Evolutionary conservation across 2,888 invertebrate genomes (phyloP).

Genomic region (Lycophotia porphyrea): DNA sequence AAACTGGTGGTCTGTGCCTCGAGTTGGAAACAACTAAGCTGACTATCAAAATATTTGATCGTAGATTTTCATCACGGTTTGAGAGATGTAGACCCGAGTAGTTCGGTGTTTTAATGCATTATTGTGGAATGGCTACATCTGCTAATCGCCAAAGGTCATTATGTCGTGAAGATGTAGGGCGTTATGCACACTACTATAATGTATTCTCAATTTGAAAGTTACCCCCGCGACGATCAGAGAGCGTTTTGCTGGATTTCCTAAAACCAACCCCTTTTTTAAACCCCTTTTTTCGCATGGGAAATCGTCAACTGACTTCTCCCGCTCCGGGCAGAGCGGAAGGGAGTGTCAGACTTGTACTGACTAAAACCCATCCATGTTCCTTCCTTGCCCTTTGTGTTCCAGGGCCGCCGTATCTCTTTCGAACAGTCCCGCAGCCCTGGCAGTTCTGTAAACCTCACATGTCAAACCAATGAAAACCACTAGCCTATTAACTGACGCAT

Average conservation of each 20-base stretch:
- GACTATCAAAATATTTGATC: slow-evolving; percentile 6
- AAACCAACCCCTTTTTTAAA: too few species aligned
- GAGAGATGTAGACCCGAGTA: background rate
- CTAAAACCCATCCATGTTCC: too few species aligned
- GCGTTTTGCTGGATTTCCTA: background rate
- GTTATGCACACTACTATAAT: background rate
- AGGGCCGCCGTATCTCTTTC: too few species aligned
- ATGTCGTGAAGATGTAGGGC: background rate
- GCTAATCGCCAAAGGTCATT: background rate
- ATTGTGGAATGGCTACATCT: background rate
- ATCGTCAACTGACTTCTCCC: too few species aligned
- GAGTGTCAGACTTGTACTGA: too few species aligned
- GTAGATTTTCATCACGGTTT: background rate
- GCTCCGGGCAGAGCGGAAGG: too few species aligned
- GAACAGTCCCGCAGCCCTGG: too few species aligned
- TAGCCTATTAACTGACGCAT: background rate
- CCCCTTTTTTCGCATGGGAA: too few species aligned
- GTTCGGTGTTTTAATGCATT: background rate
- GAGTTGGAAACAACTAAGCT: background rate
- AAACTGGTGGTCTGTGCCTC: slow-evolving; percentile 46
- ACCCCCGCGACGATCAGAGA: background rate
- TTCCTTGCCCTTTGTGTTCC: too few species aligned
- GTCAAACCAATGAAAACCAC: background rate
- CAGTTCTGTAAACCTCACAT: background rate
- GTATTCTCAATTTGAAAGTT: background rate